phyloP scores from a whole-genome alignment of 1,140 invertebrate genomes.

The Aporrectodea caliginosa region DNA sequence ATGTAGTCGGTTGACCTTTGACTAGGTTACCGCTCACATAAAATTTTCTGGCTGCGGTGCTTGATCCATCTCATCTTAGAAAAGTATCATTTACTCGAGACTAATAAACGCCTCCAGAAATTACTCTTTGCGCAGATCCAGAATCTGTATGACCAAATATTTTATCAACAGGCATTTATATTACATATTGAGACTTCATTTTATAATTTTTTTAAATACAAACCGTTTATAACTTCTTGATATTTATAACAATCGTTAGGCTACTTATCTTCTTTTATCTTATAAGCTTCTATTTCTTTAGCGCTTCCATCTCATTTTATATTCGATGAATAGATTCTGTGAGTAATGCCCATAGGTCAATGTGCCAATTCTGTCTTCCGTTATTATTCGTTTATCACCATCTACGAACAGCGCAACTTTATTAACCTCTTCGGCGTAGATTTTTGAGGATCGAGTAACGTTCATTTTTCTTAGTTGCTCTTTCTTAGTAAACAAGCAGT shows the following conservation, averaged over 20 bases:
- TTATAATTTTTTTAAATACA: conserved; percentile 12
- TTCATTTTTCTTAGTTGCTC: conserved; percentile 32
- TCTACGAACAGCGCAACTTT: conserved; percentile 27
- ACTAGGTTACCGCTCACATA: not conserved
- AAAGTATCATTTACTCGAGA: not conserved
- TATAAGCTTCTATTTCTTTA: not conserved
- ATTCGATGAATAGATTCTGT: not conserved
- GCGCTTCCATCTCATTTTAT: conserved; percentile 4
- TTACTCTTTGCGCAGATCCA: not conserved
- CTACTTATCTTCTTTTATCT: not conserved
- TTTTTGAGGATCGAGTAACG: conserved; percentile 34
- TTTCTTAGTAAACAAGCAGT: conserved; percentile 34
- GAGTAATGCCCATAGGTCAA: conserved; percentile 26
- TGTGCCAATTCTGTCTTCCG: conserved; percentile 29
- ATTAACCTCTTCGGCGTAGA: conserved; percentile 28
- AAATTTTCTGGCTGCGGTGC: not conserved
- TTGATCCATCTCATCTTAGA: not conserved
- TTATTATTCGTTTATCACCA: conserved; percentile 34
- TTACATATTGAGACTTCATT: no score
- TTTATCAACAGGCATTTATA: conserved; percentile 14
- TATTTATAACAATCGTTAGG: not conserved
- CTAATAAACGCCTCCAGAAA: not conserved
- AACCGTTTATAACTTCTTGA: conserved; percentile 12
- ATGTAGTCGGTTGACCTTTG: not conserved
- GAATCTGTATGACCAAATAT: conserved; percentile 6